A percentile compares a stretch with the other conserved stretches of the same genome.
These are phyloP conservation scores for Nasonia giraulti DNA, from an alignment of 1,140 invertebrate genomes.

Conservation along the genomic window DNA sequence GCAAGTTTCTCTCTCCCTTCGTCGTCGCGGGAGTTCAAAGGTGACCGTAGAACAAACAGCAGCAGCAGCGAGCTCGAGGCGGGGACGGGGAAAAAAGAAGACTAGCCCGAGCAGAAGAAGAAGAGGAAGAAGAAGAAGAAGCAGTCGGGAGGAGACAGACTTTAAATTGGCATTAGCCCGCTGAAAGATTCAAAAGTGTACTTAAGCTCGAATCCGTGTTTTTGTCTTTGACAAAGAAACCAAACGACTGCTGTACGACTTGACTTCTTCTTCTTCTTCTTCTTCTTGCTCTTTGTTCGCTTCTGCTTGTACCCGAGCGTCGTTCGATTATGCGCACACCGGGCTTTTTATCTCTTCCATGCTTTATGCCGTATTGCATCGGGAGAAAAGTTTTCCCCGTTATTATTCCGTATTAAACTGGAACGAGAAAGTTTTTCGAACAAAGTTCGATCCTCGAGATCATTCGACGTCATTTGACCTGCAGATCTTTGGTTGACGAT, in stretches of 20 bases:
- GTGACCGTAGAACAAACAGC: slow-evolving; percentile 18
- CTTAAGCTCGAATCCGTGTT: neutral
- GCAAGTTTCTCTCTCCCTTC: neutral
- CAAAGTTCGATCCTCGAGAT: too few species aligned
- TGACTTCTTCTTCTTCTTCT: neutral
- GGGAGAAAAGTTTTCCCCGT: too few species aligned
- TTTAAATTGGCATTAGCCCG: slow-evolving; percentile 34
- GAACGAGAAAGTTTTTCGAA: too few species aligned
- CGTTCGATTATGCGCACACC: too few species aligned
- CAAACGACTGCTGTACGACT: too few species aligned
- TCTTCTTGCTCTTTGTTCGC: neutral
- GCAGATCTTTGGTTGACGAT: too few species aligned
- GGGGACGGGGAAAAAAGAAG: neutral
- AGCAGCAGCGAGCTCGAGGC: too few species aligned
- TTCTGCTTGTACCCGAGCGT: neutral
- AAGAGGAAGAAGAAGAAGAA: neutral
- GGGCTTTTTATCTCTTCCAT: too few species aligned
- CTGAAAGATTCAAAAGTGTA: slow-evolving; percentile 23
- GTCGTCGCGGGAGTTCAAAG: slow-evolving; percentile 20
- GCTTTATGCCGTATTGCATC: too few species aligned
- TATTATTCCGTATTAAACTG: too few species aligned
- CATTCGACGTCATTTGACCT: too few species aligned
- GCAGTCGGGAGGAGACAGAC: neutral
- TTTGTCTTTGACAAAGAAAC: neutral
- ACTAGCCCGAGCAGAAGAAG: neutral